Base-by-base conservation (phyloP, 1,140 invertebrate species). In the Musca domestica region DNA sequence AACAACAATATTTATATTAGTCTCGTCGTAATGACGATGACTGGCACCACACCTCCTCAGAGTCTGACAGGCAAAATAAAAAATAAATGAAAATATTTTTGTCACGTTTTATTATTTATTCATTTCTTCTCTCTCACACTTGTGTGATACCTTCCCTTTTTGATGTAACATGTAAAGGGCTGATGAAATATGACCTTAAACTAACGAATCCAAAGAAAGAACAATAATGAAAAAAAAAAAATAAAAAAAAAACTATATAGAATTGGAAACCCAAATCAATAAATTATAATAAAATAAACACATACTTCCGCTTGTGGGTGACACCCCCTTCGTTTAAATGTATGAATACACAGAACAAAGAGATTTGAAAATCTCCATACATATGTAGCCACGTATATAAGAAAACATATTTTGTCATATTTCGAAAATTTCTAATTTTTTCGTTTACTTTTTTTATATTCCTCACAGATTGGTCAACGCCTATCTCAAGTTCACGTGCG, bases 111-210 rank as follows among this genome's bases (percentile, higher is more conserved):
- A 41, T 41, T 41, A 41, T 41, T 41, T 41, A 41, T 41, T 41
- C 34, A 12, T 10, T 41, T 41, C 12, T 41, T 41, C 5, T 41
- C 34, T 41, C 2, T 41, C 2, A 7, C 10, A n/a, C 10, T 41
- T 12, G 10, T 41, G n/a, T n/a, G n/a, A n/a, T n/a, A n/a, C n/a
- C n/a, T 41, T 5, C 34, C 34, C 34, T 12, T 41, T 41, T 41
- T 12, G 4, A 2, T 7, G 34, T 41, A 7, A 41, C 10, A 41
- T 41, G 10, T 41, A 41, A 41, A 41, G 34, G 34, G 34, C 56
- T 61, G 56, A 61, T 61, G 56, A 61, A 61, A 61, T 61, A 34
- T 61, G 20, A 61, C 23, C 25, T 58, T 58, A 17, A 58, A 27
- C n/a, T 41, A 34, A 61, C 56, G 20, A 20, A 51, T 51, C 17